Evolutionary conservation across 2,888 invertebrate genomes (phyloP), one percentile per base, ranked within the genome.

Genomic region (Piscicola geometra): DNA sequence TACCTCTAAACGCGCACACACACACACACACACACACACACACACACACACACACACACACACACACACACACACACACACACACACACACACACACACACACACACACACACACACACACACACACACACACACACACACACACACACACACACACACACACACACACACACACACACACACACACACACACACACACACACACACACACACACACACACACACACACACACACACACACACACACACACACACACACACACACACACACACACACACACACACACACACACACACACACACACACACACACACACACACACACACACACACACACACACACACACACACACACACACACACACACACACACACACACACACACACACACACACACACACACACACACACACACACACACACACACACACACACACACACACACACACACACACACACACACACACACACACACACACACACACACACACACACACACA

Each of bases 401-500:
- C 56, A 56, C 72, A 72, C 56, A 72, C 72, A 56, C 56, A 72
- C 72, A 72, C 56, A 56, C 72, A 72, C 56, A 72, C 72, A 56
- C 56, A 72, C 72, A 72, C 56, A 56, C 72, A 72, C 56, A 72
- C 72, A 56, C 56, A 72, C 72, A 72, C 56, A 56, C 72, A 74
- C 67, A 75, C 75, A 35, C 50, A 73, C 76, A 76, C 50, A 67
- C 76, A 73, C 50, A 76, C 76, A 67, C 50, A 76, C 76, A 76
- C 50, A 67, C 76, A 76, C 50, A 76, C 76, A 67, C 50, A 76
- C 76, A 76, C 50, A 67, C 76, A 76, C 50, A 76, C 76, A 67
- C 64, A 76, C 76, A 76, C 50, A 67, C 76, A 76, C 50, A 76
- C 76, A 67, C 72, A 76, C 76, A 76, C 64, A 67, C 76, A 76